Base-by-base conservation (phyloP, 2,113 vertebrate species). In the Limanda limanda region DNA sequence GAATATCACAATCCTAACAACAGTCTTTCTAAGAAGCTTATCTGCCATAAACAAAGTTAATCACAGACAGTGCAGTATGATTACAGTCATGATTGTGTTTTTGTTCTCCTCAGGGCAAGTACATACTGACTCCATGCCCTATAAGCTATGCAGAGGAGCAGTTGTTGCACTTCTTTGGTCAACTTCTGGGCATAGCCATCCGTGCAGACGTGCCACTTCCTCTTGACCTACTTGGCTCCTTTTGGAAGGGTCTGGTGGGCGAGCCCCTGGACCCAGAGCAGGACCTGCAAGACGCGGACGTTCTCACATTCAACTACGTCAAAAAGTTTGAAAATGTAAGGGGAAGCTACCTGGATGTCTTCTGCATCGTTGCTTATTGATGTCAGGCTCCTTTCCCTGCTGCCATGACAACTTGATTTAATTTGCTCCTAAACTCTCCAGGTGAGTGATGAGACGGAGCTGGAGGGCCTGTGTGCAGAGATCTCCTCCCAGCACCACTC, bases 121-220 rank as follows among this genome's bases (percentile, higher is more conserved):
- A 95, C 78, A 96, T 99, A 85, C 88, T 99, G 92, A 99, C 96
- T 0, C 97, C 97, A 0, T 96, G 96, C 80, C 97, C 97, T 12
- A 96, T 99, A 86, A 98, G 94, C 91, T 99, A 97, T 0, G 95
- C 95, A 1, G 98, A 99, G 87, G 98, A 99, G 83, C 97, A 99
- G 94, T 83, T 99, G 27, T 93, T 99, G 79, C 97, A 99, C 76
- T 98, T 99, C 94, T 96, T 99, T 0, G 98, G 98, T 59, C 97
- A 99, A 83, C 91, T 99, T 35, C 89, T 99, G 78, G 98, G 98
- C 3, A 98, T 98, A 0, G 97, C 96, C 10, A 97, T 99, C 47
- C 95, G 98, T 0, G 98, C 97, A 0, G 98, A 99, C 0, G 96
- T 99, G 21, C 98, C 98, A 2, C 96, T 99, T 58, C 98, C 98